Evolutionary conservation across 1,140 invertebrate genomes (phyloP), one percentile per base, ranked within the genome.

Genomic region (Megathymus violae): DNA sequence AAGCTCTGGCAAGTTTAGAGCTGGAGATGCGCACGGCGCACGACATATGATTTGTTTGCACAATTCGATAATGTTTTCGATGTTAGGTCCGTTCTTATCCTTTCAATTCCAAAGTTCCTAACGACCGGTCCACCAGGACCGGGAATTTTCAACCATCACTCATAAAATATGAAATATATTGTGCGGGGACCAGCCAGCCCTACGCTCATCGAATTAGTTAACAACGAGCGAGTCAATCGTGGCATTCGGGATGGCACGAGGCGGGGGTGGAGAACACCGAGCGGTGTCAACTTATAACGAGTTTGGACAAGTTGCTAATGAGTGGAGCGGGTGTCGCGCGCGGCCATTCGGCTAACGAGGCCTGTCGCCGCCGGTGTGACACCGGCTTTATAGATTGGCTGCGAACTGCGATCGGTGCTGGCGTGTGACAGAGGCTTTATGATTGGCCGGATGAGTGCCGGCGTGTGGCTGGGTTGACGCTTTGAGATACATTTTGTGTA

Each of bases 261-360:
- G 34, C 15, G 41, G 40, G 48, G 38, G 52, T 40, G 22, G 34
- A 40, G 44, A 46, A 34, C 51, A 43, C 16, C 43, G 71, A 66
- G 56, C 65, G 60, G 67, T 78, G 69, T 72, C 75, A 78, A 82
- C 64, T 82, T 82, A 78, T 84, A 84, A 85, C 79, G 80, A 85
- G 80, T 82, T 81, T 81, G 75, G 80, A 81, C 82, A 81, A 81
- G 64, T 81, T 70, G 76, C 82, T 85, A 85, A 85, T 85, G 82
- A 85, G 81, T 76, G 71, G 60, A 70, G 58, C 61, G 43, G 62
- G 38, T 71, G 64, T 68, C 70, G 70, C 61, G 56, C 66, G 14
- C 58, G 59, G 54, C 54, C 34, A 59, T 43, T 58, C 25, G 19
- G 52, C 16, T 47, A 59, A 59, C 54, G 54, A 59, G 54, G 27